Conservation (phyloP, 2,797 vertebrate genomes). For the Gobio occitaniae region DNA sequence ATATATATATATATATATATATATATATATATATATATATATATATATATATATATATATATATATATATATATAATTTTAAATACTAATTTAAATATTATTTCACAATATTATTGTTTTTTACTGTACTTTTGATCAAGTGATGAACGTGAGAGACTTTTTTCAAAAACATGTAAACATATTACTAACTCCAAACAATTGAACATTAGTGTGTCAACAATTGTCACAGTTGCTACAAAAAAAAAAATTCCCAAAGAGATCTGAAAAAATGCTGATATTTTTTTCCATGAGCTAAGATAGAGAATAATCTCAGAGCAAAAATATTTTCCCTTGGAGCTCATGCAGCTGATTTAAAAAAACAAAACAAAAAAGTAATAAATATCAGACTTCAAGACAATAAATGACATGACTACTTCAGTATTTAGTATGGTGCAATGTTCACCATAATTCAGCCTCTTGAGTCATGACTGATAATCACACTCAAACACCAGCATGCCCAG, state of each 20-base stretch:
- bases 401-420: slow-evolving; percentile 16
- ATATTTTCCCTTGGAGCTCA: neutral
- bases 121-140: too few relatives aligned
- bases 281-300: neutral
- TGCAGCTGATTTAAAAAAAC: neutral
- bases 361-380: neutral
- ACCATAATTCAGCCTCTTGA: neutral
- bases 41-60: too few relatives aligned
- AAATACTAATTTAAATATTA: too few relatives aligned
- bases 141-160: neutral
- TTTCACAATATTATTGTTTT: too few relatives aligned
- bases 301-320: neutral
- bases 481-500: slow-evolving; percentile 17
- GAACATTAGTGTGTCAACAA: neutral
- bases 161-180: neutral
- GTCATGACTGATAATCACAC: slow-evolving; percentile 33
- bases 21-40: too few relatives aligned
- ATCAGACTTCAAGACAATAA: slow-evolving; percentile 25
- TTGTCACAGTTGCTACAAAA: neutral
- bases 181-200: neutral
- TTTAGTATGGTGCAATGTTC: neutral
- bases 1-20: too few relatives aligned
- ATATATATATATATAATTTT: too few relatives aligned
- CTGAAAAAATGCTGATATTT: neutral
- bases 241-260: neutral